Evolutionary conservation across 2,797 vertebrate species (phyloP), one percentile per base, ranked within the genome.

Genomic region (Amphiprion clarkii): DNA sequence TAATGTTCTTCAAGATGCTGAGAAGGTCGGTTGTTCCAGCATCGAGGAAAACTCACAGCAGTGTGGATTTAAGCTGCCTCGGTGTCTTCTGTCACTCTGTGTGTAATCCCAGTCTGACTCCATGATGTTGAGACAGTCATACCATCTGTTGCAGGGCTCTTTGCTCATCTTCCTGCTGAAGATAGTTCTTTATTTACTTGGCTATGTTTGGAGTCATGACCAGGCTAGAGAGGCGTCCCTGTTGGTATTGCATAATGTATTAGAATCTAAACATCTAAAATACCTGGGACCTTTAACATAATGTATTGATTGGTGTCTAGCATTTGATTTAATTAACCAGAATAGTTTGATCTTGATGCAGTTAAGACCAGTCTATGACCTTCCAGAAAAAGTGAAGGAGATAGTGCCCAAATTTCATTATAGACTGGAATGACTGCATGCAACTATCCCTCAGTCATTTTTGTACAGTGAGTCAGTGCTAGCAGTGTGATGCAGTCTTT

Each of bases 321-420:
- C 64, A 69, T 61, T 71, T 78, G 42, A 75, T 75, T 14, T 48
- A 72, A 13, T 67, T 21, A 70, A 53, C 19, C 58, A 61, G 60
- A 78, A 64, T 7, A 48, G 53, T 31, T 55, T 36, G 36, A 73
- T 54, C n/a, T 42, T 17, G 27, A 21, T 3, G 6, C 33, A 33
- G 7, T 8, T 33, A 33, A 9, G 7, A 27, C 9, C 17, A 31
- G 49, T 17, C 23, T 27, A 2, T 10, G 39, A 21, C 10, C 12
- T 55, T 39, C 16, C 27, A 46, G 44, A 33, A 11, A n/a, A n/a
- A 49, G 17, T 49, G 46, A 49, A 8, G n/a, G 17, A 49, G 7
- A 51, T 21, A 7, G 3, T 11, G n/a, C 19, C 42, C 42, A 44
- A 44, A 23, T 21, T 9, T 46, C 17, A 19, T n/a, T n/a, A 17